Base-by-base conservation (phyloP, 2,797 vertebrate species). In the Gallinago solitaria region DNA sequence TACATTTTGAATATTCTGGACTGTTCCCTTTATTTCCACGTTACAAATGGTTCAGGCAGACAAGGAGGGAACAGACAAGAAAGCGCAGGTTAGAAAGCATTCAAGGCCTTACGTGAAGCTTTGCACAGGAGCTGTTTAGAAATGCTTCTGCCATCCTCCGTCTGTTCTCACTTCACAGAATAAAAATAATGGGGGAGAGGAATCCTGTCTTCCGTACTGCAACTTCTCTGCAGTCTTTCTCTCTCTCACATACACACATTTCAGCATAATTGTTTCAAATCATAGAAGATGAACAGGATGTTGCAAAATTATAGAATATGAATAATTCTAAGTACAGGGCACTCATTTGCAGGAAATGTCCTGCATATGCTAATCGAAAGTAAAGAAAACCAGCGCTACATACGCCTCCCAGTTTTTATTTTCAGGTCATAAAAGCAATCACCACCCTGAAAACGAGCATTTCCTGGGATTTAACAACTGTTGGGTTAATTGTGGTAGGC, bases 291-390 rank as follows among this genome's bases (percentile, higher is more conserved):
- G 2, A 92, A 63, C 20, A 60, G 54, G 63, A 91, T 47, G n/a
- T 50, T 78, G 83, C 86, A 37, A 90, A 83, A n/a, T 63, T 41
- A 87, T 35, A 90, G 60, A 92, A 83, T n/a, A 85, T 28, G 2
- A 90, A 33, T 51, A 95, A 74, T 16, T 68, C 41, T 43, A 89
- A 83, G 73, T 27, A 71, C 43, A 73, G 57, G 35, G 54, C 23
- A 80, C 37, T 79, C 70, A 83, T 82, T 93, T 27, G 32, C 69
- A 75, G 87, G 41, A 95, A 96, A 83, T 65, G 35, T 33, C 43
- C 37, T n/a, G 19, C 45, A 70, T 18, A 75, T 19, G 39, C 35
- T 71, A 94, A 89, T 24, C 12, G 15, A 93, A 90, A 90, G 45
- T 28, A 81, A 71, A 92, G 79, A 83, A 74, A 85, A 35, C 11